These are phyloP conservation scores for Bedellia somnulentella DNA, from an alignment of 2,888 invertebrate species.

Conservation along the genomic window DNA sequence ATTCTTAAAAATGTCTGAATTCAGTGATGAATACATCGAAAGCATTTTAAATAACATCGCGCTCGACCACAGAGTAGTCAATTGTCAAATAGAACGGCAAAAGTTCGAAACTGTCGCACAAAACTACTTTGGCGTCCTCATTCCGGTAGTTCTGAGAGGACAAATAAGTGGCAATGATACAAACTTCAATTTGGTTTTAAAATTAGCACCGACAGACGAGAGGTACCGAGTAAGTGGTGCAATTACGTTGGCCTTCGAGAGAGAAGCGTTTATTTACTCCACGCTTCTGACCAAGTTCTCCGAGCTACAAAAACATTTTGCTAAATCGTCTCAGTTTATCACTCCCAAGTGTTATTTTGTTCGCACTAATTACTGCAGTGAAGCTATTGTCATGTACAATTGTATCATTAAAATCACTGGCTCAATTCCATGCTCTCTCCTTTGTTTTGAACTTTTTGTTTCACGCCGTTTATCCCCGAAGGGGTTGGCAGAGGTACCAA, in stretches of 20 bases:
- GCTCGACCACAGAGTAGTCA: constrained; percentile 7
- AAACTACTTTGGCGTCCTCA: constrained; percentile 41
- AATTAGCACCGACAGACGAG: constrained; percentile 41
- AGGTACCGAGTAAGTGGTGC: constrained; percentile 40
- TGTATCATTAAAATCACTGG: constrained; percentile 26
- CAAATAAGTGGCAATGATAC: constrained; percentile 12
- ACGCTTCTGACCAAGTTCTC: constrained; percentile 22
- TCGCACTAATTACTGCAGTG: constrained; percentile 28
- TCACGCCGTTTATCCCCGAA: too few species aligned
- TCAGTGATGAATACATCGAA: constrained; percentile 9
- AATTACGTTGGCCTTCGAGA: constrained; percentile 29
- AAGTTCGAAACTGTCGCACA: constrained; percentile 24
- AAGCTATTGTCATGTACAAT: constrained; percentile 30
- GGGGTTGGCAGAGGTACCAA: too few species aligned
- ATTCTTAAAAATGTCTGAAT: constrained; percentile 1
- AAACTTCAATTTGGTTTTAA: constrained; percentile 25
- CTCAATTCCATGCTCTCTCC: constrained; percentile 37
- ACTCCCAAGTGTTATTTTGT: constrained; percentile 31
- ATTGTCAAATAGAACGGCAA: constrained; percentile 17
- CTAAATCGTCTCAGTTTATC: constrained; percentile 13
- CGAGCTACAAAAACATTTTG: constrained; percentile 17
- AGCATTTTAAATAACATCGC: constrained; percentile 11
- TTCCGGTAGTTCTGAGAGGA: constrained; percentile 27
- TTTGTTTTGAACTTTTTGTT: too few species aligned
- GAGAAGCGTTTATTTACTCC: constrained; percentile 37